Evolutionary conservation across 2,113 vertebrate species (phyloP).

Genomic region (Platycercus adscitus): DNA sequence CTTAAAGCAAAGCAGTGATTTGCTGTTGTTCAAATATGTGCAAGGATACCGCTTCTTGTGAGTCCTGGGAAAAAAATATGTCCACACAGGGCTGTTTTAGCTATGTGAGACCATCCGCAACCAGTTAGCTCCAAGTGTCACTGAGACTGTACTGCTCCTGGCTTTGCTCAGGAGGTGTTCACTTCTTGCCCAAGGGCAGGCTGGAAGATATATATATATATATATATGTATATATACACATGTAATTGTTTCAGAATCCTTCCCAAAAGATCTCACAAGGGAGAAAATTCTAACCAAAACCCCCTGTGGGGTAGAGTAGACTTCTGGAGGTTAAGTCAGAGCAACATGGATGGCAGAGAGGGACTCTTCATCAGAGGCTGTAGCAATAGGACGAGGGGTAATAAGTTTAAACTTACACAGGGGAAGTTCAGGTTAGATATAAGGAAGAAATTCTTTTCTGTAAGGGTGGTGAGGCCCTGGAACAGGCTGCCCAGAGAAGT

Average conservation of each 20-base stretch:
- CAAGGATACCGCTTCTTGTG: neutral
- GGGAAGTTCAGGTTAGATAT: neutral
- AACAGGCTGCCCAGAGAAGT: neutral
- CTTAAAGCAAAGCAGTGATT: neutral
- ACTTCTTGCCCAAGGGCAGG: neutral
- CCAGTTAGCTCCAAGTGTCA: neutral
- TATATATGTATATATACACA: no score
- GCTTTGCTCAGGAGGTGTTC: neutral
- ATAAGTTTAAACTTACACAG: neutral
- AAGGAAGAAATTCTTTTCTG: neutral
- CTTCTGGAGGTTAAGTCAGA: neutral
- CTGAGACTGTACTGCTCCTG: neutral
- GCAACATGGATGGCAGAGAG: neutral
- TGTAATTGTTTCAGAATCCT: neutral
- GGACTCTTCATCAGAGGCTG: neutral
- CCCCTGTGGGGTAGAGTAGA: neutral
- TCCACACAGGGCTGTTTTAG: neutral
- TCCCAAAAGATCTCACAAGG: neutral
- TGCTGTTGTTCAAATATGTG: neutral
- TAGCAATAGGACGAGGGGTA: neutral
- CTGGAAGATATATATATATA: neutral
- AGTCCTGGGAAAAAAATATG: neutral
- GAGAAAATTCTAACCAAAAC: neutral
- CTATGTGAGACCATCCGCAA: rapidly evolving
- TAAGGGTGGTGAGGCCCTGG: neutral